Evolutionary conservation across 2,888 invertebrate species (phyloP).

Genomic region (Sympetrum striolatum): DNA sequence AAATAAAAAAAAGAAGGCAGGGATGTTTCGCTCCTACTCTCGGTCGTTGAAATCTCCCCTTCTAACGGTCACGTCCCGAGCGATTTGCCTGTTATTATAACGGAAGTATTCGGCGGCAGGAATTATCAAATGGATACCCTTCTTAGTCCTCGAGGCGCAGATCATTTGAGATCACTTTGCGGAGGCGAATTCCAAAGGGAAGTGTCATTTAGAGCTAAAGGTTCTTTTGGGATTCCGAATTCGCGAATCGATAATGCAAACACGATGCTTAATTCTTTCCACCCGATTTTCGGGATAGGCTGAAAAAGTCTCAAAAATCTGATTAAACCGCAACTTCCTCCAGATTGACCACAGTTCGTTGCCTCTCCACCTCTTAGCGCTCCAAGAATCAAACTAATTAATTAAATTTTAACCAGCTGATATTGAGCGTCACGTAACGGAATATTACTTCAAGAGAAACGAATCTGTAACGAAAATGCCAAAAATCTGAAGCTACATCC

Average conservation of each 20-base stretch:
- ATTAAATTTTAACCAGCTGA: too few species aligned
- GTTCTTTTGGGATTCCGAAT: neutral
- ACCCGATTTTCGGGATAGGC: neutral
- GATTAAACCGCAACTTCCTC: too few species aligned
- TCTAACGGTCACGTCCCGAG: constrained; percentile 1
- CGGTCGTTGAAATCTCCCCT: neutral
- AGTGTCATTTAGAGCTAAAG: neutral
- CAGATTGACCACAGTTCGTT: too few species aligned
- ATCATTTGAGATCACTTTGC: neutral
- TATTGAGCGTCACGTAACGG: too few species aligned
- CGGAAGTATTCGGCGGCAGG: neutral
- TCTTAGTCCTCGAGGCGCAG: neutral
- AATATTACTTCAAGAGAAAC: too few species aligned
- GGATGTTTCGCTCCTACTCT: neutral
- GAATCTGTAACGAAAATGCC: too few species aligned
- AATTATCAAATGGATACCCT: constrained; percentile 27
- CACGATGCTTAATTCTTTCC: neutral
- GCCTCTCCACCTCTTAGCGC: too few species aligned
- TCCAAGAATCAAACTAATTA: too few species aligned
- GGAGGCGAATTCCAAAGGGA: neutral
- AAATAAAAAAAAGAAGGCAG: neutral
- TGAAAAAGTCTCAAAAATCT: neutral
- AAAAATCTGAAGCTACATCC: too few species aligned
- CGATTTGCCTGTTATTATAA: constrained; percentile 32
- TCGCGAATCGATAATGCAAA: neutral